Evolutionary conservation across 2,888 invertebrate species (phyloP).

Genomic region (Aspidiotus rigidus): DNA sequence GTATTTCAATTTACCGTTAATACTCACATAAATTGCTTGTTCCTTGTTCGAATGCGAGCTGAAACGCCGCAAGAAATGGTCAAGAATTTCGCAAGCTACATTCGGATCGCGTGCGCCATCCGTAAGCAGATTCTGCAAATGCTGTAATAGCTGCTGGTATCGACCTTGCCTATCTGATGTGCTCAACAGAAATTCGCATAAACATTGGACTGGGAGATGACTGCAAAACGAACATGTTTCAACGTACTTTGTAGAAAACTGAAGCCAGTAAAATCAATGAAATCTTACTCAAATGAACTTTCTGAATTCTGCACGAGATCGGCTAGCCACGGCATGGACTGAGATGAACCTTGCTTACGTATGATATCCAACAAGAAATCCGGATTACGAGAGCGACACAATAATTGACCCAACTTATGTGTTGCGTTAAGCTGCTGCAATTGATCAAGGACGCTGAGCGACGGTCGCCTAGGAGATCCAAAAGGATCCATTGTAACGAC

Average conservation of each 20-base stretch:
- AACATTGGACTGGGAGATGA: constrained; percentile 90
- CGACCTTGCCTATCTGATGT: constrained; percentile 57
- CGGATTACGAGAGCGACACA: constrained; percentile 80
- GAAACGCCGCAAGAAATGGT: constrained; percentile 77
- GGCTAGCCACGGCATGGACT: constrained; percentile 95
- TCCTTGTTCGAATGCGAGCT: constrained; percentile 68
- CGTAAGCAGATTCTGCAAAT: constrained; percentile 53
- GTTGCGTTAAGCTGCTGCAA: constrained; percentile 65
- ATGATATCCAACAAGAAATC: constrained; percentile 89
- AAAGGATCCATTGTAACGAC: constrained; percentile 76
- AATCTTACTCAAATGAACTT: constrained; percentile 56
- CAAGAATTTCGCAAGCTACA: constrained; percentile 73
- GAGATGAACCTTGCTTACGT: constrained; percentile 72
- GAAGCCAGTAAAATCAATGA: too few relatives aligned
- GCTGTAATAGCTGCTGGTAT: constrained; percentile 62
- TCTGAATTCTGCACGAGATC: constrained; percentile 87
- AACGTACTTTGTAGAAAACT: too few relatives aligned
- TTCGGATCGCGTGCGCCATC: constrained; percentile 49
- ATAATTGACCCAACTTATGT: constrained; percentile 74
- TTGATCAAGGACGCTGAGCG: constrained; percentile 65
- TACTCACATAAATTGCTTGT: constrained; percentile 59
- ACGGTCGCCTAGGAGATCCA: constrained; percentile 74
- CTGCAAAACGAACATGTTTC: constrained; percentile 43
- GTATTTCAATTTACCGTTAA: not conserved
- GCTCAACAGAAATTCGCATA: constrained; percentile 86